Evolutionary conservation across 2,888 invertebrate genomes (phyloP).

Genomic region (Psylliodes chrysocephalus): DNA sequence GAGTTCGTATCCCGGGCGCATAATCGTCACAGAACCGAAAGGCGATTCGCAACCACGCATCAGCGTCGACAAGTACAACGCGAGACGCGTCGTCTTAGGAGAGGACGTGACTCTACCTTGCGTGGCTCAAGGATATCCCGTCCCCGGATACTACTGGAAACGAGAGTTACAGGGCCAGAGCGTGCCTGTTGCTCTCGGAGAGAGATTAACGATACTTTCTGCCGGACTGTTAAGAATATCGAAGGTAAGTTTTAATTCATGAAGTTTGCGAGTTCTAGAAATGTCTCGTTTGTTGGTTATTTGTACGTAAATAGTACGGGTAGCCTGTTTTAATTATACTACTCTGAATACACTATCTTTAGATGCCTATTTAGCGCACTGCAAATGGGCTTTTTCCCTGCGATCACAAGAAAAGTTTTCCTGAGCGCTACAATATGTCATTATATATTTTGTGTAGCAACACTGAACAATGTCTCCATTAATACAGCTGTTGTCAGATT

Average conservation of each 20-base stretch:
- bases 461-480: too few relatives aligned
- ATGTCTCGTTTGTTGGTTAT: too few relatives aligned
- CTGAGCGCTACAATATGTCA: too few relatives aligned
- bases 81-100: conserved; percentile 74
- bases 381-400: too few relatives aligned
- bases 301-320: too few relatives aligned
- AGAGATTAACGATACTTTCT: conserved; percentile 69
- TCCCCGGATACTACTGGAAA: conserved; percentile 84
- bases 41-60: conserved; percentile 80
- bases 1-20: conserved; percentile 71
- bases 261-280: background rate
- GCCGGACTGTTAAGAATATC: conserved; percentile 75
- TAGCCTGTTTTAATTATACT: too few relatives aligned
- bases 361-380: too few relatives aligned
- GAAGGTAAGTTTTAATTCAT: conserved; percentile 63
- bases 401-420: too few relatives aligned
- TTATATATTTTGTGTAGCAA: too few relatives aligned
- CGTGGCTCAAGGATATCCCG: conserved; percentile 84
- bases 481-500: too few relatives aligned
- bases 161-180: conserved; percentile 77
- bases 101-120: conserved; percentile 81
- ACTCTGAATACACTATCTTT: too few relatives aligned
- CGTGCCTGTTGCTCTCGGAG: conserved; percentile 74
- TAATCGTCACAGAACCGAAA: conserved; percentile 80
- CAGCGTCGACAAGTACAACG: conserved; percentile 76